Conservation (phyloP, 1,140 invertebrate species). For the Linepithema humile region DNA sequence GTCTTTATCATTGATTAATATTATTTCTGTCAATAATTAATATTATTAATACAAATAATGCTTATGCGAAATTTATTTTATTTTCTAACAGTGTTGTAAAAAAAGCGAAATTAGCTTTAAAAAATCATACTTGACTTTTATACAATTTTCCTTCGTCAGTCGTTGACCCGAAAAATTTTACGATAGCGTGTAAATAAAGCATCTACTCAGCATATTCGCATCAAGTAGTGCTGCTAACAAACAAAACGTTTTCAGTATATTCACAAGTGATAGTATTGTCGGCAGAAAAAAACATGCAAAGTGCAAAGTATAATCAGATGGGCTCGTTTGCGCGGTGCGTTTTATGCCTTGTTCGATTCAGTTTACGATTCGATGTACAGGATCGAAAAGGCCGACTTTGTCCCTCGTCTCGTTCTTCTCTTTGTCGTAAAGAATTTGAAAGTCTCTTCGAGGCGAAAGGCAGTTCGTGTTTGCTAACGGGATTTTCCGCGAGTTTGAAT, state of each 20-base stretch:
- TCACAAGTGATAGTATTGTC: not conserved
- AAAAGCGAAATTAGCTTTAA: too few species aligned
- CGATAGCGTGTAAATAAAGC: not conserved
- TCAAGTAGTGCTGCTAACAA: not conserved
- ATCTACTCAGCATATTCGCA: not conserved
- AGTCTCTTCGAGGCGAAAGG: constrained; percentile 20
- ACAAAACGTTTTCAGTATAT: not conserved
- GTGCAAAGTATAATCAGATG: not conserved
- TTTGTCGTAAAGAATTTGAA: constrained; percentile 1
- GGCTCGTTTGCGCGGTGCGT: not conserved
- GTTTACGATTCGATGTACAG: not conserved
- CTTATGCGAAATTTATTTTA: too few species aligned
- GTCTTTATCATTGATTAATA: too few species aligned
- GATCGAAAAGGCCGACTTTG: constrained; percentile 1
- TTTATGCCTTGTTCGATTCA: not conserved
- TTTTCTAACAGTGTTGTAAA: too few species aligned
- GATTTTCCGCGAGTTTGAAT: constrained; percentile 24
- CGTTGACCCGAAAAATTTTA: not conserved
- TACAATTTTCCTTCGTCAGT: not conserved
- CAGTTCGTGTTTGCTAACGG: constrained; percentile 12
- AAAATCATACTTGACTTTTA: too few species aligned
- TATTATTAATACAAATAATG: too few species aligned
- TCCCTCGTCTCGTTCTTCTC: constrained; percentile 5
- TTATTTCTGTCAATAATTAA: too few species aligned
- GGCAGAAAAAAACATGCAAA: not conserved